A percentile compares a stretch with the other conserved stretches of the same genome.
Evolutionary conservation across 64 coral and sea anemone genomes (phyloP).

Genomic region (Dendrophyllia cribrosa): DNA sequence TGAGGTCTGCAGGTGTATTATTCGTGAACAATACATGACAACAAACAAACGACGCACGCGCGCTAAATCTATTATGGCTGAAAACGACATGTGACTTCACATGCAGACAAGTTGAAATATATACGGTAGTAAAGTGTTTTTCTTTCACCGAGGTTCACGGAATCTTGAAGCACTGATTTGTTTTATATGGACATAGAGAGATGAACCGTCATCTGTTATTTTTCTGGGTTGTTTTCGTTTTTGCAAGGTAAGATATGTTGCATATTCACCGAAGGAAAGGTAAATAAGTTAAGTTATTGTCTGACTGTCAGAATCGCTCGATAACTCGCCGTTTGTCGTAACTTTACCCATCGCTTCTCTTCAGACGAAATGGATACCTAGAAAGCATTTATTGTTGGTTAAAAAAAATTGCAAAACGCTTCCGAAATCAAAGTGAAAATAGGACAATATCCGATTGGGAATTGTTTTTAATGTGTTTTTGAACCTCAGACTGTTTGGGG

Average conservation of each 20-base stretch:
- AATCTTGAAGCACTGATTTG: neutral
- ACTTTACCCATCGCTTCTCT: neutral
- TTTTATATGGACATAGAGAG: neutral
- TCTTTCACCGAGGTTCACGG: neutral
- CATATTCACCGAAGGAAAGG: neutral
- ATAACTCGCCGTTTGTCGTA: neutral
- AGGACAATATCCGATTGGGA: neutral
- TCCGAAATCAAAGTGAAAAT: neutral
- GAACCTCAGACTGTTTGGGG: too few species aligned
- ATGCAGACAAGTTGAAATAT: neutral
- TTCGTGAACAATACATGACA: slow-evolving; percentile 37
- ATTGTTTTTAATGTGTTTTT: neutral
- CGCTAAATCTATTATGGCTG: neutral
- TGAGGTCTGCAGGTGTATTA: slow-evolving; percentile 1
- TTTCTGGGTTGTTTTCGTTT: neutral
- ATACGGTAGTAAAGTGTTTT: neutral
- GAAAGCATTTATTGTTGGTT: neutral
- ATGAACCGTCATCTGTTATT: neutral
- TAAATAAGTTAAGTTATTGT: neutral
- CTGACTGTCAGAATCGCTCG: neutral
- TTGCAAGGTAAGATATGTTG: neutral
- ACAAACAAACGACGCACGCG: slow-evolving; percentile 2
- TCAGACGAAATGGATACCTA: neutral
- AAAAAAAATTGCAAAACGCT: neutral
- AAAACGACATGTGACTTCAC: neutral